These are phyloP conservation scores for Ectropis grisescens DNA, from an alignment of 1,140 invertebrate genomes.

Conservation along the genomic window DNA sequence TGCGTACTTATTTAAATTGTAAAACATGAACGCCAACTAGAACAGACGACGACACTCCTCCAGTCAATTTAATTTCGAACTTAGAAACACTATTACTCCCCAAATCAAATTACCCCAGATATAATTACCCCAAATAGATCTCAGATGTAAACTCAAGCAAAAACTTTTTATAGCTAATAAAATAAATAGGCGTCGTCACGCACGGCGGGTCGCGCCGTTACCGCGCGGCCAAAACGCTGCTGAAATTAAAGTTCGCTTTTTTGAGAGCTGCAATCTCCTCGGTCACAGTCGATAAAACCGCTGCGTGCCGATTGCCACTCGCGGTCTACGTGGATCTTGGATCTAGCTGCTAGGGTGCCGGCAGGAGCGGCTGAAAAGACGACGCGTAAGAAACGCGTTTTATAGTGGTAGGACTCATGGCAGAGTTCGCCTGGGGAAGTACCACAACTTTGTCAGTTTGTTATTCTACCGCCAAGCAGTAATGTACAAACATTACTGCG, in stretches of 20 bases:
- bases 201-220: conserved; percentile 25
- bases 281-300: conserved; percentile 52
- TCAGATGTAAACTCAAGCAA: conserved; percentile 7
- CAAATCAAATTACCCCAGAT: too few relatives aligned
- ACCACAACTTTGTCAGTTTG: too few relatives aligned
- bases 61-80: too few relatives aligned
- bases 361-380: neutral
- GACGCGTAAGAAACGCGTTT: conserved; percentile 2
- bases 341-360: neutral
- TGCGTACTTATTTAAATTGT: too few relatives aligned
- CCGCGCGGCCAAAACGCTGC: conserved; percentile 15
- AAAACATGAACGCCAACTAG: too few relatives aligned
- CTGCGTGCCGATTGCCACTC: conserved; percentile 43
- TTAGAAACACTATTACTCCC: too few relatives aligned
- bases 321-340: conserved; percentile 14
- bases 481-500: too few relatives aligned
- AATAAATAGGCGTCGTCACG: conserved; percentile 42
- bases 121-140: too few relatives aligned
- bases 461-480: too few relatives aligned
- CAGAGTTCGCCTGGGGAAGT: too few relatives aligned
- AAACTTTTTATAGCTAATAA: conserved; percentile 46
- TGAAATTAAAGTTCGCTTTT: conserved; percentile 55
- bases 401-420: too few relatives aligned
- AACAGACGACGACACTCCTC: too few relatives aligned
- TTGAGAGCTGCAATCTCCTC: conserved; percentile 38